A percentile compares a stretch with the other conserved stretches of the same genome.
Conservation (phyloP, 2,113 vertebrate species). For the Sporophila hypoxantha region DNA sequence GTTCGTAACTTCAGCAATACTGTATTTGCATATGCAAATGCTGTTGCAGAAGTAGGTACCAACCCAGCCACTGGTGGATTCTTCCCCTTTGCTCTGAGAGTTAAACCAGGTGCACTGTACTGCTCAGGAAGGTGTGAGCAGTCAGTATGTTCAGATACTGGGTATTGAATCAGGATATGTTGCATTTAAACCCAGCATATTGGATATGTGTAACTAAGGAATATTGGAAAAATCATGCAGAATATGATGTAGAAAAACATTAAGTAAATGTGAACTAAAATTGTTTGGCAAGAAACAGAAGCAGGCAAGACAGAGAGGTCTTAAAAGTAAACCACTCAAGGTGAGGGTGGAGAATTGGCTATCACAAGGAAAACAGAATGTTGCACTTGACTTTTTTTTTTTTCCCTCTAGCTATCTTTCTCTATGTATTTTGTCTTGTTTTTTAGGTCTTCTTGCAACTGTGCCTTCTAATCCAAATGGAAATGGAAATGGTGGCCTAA, state of each 20-base stretch:
- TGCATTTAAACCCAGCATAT: neutral
- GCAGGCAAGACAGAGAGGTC: neutral
- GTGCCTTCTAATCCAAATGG: slow-evolving; percentile 81
- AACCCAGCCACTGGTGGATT: neutral
- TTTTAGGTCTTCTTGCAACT: slow-evolving; percentile 83
- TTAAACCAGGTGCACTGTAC: neutral
- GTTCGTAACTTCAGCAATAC: neutral
- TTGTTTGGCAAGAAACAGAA: neutral
- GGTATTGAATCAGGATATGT: neutral
- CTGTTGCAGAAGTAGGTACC: neutral
- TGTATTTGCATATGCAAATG: neutral
- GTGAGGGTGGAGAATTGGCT: neutral
- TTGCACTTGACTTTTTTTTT: neutral
- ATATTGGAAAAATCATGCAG: neutral
- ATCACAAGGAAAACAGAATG: neutral
- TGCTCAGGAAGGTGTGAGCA: neutral
- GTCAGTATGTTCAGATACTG: neutral
- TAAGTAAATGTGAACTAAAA: neutral
- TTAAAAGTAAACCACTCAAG: neutral
- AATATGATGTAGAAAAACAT: neutral
- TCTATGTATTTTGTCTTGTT: neutral
- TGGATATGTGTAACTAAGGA: rapidly evolving
- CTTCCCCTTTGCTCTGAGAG: neutral
- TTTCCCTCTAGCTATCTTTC: neutral
- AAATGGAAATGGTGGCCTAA: slow-evolving; percentile 69